Base-by-base conservation (phyloP, 2,797 vertebrate species). In the Channa striata region DNA sequence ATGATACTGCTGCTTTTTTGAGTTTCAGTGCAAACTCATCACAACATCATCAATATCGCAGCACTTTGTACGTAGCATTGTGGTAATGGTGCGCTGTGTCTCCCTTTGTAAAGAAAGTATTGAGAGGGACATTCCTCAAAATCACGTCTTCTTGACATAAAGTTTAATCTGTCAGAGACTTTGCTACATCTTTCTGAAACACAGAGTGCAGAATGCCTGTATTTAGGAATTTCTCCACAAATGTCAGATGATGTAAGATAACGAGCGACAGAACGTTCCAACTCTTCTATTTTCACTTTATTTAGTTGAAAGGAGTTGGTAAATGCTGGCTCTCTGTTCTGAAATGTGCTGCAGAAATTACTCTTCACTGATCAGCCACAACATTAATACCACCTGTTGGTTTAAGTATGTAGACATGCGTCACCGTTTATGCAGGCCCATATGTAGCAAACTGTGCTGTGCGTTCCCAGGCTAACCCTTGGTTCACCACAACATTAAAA, bases 121-220 rank as follows among this genome's bases (percentile, higher is more conserved):
- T 14, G 7, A 19, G 49, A 58, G 30, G 11, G 16, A 2, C 21
- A 36, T 0, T 1, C 17, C 40, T 51, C 12, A 13, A 14, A 37
- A 59, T 21, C 62, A 54, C 37, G 43, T 69, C 52, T 33, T 68
- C 47, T 40, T 68, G 49, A 43, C 30, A 36, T 34, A 1, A 62
- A 57, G 43, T 59, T 72, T n/a, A 40, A 71, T 74, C 47, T 52
- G 50, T 76, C 72, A 30, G 44, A n/a, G 25, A 62, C 30, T 75
- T 48, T 49, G 25, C 39, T 34, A 8, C 20, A 59, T 70, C 58
- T 66, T 62, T 43, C 34, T 62, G 13, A 64, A 50, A 37, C 42
- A 21, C 42, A 53, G 25, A 23, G 49, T 53, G 51, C 57, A 48
- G 16, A 37, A 47, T 19, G 44, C 10, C 46, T 64, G 36, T 60